Percentiles rank a stretch among this genome's conserved stretches.
These are phyloP conservation scores for Cyclophora punctaria DNA, from an alignment of 2,888 invertebrate genomes.

Conservation along the genomic window DNA sequence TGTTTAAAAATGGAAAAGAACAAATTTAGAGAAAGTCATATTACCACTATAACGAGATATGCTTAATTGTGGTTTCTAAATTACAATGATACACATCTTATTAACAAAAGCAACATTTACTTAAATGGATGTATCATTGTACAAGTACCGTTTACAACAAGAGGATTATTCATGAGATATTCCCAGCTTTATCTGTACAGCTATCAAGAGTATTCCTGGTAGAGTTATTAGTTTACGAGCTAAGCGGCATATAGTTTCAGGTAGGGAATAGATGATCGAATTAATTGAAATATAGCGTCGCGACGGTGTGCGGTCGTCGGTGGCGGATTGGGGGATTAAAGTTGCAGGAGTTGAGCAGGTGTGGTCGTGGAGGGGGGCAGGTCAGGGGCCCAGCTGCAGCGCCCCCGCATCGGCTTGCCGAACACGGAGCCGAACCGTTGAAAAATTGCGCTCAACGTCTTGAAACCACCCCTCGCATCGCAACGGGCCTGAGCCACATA, in stretches of 20 bases:
- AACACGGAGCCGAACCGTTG: conserved; percentile 64
- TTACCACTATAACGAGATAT: no score
- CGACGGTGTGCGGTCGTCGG: conserved; percentile 59
- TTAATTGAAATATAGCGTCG: conserved; percentile 72
- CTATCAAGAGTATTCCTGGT: conserved; percentile 21
- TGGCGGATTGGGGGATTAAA: conserved; percentile 66
- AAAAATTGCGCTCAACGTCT: conserved; percentile 71
- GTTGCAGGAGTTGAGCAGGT: conserved; percentile 61
- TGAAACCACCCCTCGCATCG: conserved; percentile 51
- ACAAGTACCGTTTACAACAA: no score
- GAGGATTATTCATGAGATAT: no score
- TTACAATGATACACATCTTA: no score
- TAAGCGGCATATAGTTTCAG: conserved; percentile 53
- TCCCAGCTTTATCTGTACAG: not conserved
- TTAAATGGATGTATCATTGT: no score
- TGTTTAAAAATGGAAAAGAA: no score
- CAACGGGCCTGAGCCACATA: conserved; percentile 55
- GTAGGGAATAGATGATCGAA: conserved; percentile 61
- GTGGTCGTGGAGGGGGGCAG: conserved; percentile 27
- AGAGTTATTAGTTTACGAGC: conserved; percentile 53
- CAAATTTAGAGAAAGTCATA: no score
- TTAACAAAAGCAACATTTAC: no score
- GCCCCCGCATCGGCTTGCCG: conserved; percentile 49
- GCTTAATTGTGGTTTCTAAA: no score
- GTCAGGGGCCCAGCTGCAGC: conserved; percentile 30